Percentiles rank a stretch among this genome's conserved stretches.
Evolutionary conservation across 2,888 invertebrate genomes (phyloP).

Genomic region (Abrostola tripartita): DNA sequence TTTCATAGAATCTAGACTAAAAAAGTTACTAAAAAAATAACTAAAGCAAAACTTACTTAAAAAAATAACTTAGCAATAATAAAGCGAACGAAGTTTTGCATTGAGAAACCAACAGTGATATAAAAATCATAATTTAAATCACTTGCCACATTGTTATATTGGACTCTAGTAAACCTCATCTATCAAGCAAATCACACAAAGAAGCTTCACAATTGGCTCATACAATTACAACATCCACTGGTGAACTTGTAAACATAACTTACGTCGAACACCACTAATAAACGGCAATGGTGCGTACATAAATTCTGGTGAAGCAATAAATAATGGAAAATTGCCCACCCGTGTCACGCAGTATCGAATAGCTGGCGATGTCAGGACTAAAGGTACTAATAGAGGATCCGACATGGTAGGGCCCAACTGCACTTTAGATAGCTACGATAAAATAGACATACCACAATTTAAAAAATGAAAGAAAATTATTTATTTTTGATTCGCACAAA

Average conservation of each 20-base stretch:
- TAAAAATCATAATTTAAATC: too few relatives aligned
- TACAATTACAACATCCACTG: conserved; percentile 21
- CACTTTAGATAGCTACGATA: neutral
- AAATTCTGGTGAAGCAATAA: conserved; percentile 76
- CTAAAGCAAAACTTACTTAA: too few relatives aligned
- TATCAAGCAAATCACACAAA: neutral
- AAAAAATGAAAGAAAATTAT: neutral
- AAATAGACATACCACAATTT: neutral
- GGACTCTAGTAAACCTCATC: neutral
- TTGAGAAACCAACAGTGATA: too few relatives aligned
- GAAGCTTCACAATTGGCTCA: conserved; percentile 6
- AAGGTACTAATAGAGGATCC: conserved; percentile 18
- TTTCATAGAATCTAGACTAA: too few relatives aligned
- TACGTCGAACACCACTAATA: conserved; percentile 65
- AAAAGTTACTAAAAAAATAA: too few relatives aligned
- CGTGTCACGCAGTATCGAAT: conserved; percentile 80
- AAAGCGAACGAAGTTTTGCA: too few relatives aligned
- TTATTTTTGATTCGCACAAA: too few relatives aligned
- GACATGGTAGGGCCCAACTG: neutral
- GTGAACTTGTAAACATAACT: conserved; percentile 50
- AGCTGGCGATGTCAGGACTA: conserved; percentile 60
- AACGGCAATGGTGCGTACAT: conserved; percentile 72
- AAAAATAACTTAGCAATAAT: too few relatives aligned
- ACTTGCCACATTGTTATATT: too few relatives aligned
- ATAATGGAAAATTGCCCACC: conserved; percentile 84